These are phyloP conservation scores for Eumeta japonica DNA, from an alignment of 1,140 invertebrate genomes.

Conservation along the genomic window DNA sequence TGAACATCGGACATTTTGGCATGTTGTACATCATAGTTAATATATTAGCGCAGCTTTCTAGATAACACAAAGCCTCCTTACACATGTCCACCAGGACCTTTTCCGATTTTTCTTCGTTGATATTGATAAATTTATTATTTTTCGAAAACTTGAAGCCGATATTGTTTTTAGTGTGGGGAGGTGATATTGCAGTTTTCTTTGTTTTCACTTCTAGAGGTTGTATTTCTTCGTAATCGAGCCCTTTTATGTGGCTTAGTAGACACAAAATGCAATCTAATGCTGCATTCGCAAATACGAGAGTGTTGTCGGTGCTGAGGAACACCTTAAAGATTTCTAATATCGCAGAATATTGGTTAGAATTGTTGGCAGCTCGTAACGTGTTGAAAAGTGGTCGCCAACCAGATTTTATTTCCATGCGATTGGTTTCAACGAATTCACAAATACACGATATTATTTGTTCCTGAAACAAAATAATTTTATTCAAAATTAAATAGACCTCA, in stretches of 20 bases:
- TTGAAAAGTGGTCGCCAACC: slow-evolving; percentile 93
- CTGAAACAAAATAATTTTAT: slow-evolving; percentile 51
- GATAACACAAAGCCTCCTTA: slow-evolving; percentile 80
- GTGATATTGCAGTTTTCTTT: slow-evolving; percentile 38
- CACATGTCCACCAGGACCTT: slow-evolving; percentile 69
- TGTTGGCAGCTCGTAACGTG: slow-evolving; percentile 79
- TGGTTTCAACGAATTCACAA: slow-evolving; percentile 93
- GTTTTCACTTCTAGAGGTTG: slow-evolving; percentile 36
- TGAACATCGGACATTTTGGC: slow-evolving; percentile 91
- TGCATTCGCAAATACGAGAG: slow-evolving; percentile 89
- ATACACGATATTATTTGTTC: slow-evolving; percentile 91
- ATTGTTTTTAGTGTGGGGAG: slow-evolving; percentile 36
- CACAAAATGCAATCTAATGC: slow-evolving; percentile 91
- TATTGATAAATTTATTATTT: slow-evolving; percentile 46
- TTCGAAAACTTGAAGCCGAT: slow-evolving; percentile 44
- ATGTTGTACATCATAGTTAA: slow-evolving; percentile 90
- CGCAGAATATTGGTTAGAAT: slow-evolving; percentile 69
- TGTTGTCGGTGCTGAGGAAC: slow-evolving; percentile 88
- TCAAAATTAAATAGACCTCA: slow-evolving; percentile 2
- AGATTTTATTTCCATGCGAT: slow-evolving; percentile 86
- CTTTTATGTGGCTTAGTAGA: slow-evolving; percentile 68
- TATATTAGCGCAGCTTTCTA: slow-evolving; percentile 82
- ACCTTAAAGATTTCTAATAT: slow-evolving; percentile 91
- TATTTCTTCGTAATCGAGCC: slow-evolving; percentile 49
- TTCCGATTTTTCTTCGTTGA: slow-evolving; percentile 49